These are phyloP conservation scores for Drosophila eohydei DNA, from an alignment of 2,888 invertebrate species.

Conservation along the genomic window DNA sequence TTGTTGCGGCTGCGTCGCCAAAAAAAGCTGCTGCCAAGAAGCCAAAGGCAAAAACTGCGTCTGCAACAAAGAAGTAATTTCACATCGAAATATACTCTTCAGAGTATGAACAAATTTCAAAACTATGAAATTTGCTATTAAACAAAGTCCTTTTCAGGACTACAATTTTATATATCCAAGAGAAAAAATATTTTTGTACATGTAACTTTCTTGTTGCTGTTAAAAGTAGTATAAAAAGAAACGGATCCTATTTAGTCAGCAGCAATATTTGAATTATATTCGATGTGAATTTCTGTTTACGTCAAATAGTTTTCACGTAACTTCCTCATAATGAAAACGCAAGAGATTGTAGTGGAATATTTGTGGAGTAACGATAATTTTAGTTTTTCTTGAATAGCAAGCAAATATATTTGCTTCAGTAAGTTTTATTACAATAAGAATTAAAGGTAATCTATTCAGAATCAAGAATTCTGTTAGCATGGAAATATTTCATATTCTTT, in stretches of 20 bases:
- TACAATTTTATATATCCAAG: background rate
- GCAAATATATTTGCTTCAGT: too few relatives aligned
- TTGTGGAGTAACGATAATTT: too few relatives aligned
- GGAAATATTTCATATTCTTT: constrained; percentile 29
- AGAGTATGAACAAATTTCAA: constrained; percentile 1
- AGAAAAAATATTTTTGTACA: background rate
- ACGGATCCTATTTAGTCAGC: too few relatives aligned
- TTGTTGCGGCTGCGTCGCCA: constrained; percentile 25
- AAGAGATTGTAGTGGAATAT: too few relatives aligned
- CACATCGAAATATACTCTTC: constrained; percentile 15
- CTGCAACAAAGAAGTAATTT: constrained; percentile 35
- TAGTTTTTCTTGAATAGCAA: too few relatives aligned
- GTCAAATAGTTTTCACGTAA: too few relatives aligned
- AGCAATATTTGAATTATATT: too few relatives aligned
- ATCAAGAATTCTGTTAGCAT: background rate
- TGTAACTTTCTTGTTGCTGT: background rate
- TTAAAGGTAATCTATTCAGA: background rate
- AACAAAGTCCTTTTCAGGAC: constrained; percentile 10
- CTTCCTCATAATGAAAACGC: too few relatives aligned
- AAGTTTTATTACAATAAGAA: background rate
- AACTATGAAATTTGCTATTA: constrained; percentile 6
- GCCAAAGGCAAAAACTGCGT: constrained; percentile 45
- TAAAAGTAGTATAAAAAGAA: too few relatives aligned
- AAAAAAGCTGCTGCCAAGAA: constrained; percentile 45
- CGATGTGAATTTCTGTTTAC: too few relatives aligned